Conservation (phyloP, 1,140 invertebrate genomes). For the Belonocnema kinseyi region DNA sequence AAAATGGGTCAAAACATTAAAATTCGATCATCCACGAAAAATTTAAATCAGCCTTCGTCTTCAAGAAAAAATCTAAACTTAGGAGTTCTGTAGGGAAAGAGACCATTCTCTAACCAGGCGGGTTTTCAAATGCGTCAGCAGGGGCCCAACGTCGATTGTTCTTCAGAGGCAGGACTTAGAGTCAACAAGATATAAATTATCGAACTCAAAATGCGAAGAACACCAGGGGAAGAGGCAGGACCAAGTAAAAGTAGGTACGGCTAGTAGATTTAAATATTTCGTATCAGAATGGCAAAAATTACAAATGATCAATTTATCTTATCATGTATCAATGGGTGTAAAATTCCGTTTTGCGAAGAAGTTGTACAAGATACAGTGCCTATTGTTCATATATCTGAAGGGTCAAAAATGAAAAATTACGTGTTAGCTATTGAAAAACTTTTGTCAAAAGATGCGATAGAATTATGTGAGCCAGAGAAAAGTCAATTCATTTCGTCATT, state of each 20-base stretch:
- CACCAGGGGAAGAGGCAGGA: conserved; percentile 5
- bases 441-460: too few species aligned
- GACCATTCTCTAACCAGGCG: conserved; percentile 8
- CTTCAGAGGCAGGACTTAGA: conserved; percentile 32
- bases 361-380: background rate
- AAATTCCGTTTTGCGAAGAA: conserved; percentile 29
- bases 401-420: background rate
- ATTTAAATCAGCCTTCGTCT: too few species aligned
- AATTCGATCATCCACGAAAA: too few species aligned
- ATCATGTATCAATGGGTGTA: conserved; percentile 35
- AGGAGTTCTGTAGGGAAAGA: conserved; percentile 23
- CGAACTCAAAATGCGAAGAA: background rate
- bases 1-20: background rate
- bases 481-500: conserved; percentile 41
- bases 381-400: background rate
- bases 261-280: conserved; percentile 39
- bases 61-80: background rate
- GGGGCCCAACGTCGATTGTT: conserved; percentile 23
- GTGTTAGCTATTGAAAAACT: conserved; percentile 13
- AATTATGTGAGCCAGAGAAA: background rate
- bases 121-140: conserved; percentile 16
- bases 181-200: conserved; percentile 14
- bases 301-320: conserved; percentile 36
- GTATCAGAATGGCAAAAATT: conserved; percentile 34
- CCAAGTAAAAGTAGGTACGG: conserved; percentile 27